Percentiles rank a stretch among this genome's conserved stretches.
phyloP scores from a whole-genome alignment of 2,113 vertebrate species.

The Scatophagus argus region DNA sequence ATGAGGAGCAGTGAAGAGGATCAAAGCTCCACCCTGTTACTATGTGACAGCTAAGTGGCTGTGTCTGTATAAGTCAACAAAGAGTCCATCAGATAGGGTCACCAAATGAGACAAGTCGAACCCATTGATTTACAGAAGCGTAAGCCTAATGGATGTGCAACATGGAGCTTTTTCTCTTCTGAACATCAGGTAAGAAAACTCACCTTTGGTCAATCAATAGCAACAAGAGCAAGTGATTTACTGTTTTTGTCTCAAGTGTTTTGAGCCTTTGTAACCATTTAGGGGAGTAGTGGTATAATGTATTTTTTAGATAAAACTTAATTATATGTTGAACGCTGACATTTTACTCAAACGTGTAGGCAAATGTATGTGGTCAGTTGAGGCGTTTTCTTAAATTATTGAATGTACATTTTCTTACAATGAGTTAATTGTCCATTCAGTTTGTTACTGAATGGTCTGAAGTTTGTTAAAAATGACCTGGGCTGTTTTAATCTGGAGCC shows the following conservation, averaged over 20 bases:
- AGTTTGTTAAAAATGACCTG: too few relatives aligned
- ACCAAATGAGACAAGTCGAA: conserved; percentile 10
- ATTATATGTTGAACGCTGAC: not conserved
- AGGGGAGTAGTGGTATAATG: not conserved
- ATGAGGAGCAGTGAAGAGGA: not conserved
- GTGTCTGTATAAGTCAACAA: conserved; percentile 73
- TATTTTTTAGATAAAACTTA: not conserved
- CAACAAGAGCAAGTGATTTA: not conserved
- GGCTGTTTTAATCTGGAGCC: not conserved
- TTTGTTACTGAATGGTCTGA: too few relatives aligned
- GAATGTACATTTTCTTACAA: not conserved
- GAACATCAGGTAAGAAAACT: conserved; percentile 72
- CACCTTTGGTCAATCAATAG: conserved; percentile 59
- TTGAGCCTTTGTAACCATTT: not conserved
- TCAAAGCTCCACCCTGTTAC: conserved; percentile 63
- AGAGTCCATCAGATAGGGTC: conserved; percentile 67
- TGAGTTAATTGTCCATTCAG: too few relatives aligned
- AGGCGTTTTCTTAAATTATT: not conserved
- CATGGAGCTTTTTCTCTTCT: conserved; percentile 31
- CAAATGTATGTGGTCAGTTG: not conserved
- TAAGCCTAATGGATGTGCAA: conserved; percentile 52
- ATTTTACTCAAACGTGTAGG: not conserved
- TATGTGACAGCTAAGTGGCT: conserved; percentile 68
- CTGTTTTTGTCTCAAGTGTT: not conserved
- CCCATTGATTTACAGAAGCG: conserved; percentile 74